Conservation (phyloP, 2,888 invertebrate genomes). For the Conus canariensis region DNA sequence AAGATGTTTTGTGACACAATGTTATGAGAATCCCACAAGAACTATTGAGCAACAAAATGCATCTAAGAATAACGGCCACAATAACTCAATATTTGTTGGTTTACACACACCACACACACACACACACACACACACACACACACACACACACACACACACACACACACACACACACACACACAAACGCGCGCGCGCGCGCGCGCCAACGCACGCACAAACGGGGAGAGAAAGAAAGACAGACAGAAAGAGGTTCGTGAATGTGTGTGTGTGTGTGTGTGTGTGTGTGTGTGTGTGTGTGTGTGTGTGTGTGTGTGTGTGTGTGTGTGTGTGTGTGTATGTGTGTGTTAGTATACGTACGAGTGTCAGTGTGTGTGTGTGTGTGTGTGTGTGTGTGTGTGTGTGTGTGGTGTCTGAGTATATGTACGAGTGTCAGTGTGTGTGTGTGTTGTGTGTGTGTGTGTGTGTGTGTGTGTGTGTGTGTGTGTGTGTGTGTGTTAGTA, state of each 20-base stretch:
- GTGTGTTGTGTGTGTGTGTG: not conserved
- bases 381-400: not conserved
- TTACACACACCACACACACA: not conserved
- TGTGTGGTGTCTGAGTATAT: not conserved
- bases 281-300: slow-evolving; percentile 2
- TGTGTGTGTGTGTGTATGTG: slow-evolving; percentile 21
- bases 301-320: slow-evolving; percentile 10
- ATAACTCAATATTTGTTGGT: too few species aligned
- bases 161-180: not conserved
- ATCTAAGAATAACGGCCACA: too few species aligned
- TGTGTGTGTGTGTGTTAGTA: not conserved
- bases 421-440: not conserved
- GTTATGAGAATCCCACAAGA: too few species aligned
- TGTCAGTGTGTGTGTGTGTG: not conserved
- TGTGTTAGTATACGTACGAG: not conserved
- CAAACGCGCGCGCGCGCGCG: not conserved
- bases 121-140: slow-evolving; percentile 8
- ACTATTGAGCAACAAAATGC: too few species aligned
- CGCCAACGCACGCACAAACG: not conserved
- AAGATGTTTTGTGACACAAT: not conserved
- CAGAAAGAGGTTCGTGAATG: not conserved
- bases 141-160: not conserved
- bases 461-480: slow-evolving; percentile 10
- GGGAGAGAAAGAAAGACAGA: not conserved
- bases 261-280: slow-evolving; percentile 4